Evolutionary conservation across 2,113 vertebrate species (phyloP), one percentile per base, ranked within the genome.

Genomic region (Spea bombifrons): DNA sequence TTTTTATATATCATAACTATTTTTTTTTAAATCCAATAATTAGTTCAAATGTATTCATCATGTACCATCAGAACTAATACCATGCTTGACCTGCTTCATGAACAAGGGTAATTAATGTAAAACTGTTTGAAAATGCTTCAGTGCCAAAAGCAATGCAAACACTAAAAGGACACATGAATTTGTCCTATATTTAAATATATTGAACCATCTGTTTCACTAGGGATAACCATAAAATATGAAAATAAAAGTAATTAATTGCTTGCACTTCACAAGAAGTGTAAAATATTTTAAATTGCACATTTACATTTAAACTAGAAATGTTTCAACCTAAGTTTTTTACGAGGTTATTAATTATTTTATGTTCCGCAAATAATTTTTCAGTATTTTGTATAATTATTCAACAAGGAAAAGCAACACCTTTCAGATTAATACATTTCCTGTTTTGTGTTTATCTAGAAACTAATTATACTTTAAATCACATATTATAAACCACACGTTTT

Each of bases 91-190:
- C 50, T 67, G 66, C 84, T 76, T 0, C 50, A 83, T 84, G 84
- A 85, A 81, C 81, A 82, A 82, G 83, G 79, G 69, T 83, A 84
- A 86, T 87, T 84, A 82, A 53, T 30, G 43, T 79, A 84, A 83
- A 80, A 81, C 72, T 78, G 71, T 84, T 84, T 75, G 75, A 83
- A 80, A 81, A 75, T 57, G 65, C 50, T 49, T 67, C 30, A 68
- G 71, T 81, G 81, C 84, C 79, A 80, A 9, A 0, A 83, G 86
- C 82, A 83, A 66, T 67, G 79, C 72, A 81, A 83, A 81, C 69
- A 83, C 61, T 47, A 82, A 86, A 57, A 4, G 13, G 81, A 66
- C 61, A 78, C 75, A 81, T 77, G 61, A 0, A 0, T 49, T 76
- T 78, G 83, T 76, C 4, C 63, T 49, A 50, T 73, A 0, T 74